Evolutionary conservation across 2,113 vertebrate species (phyloP).

Genomic region (Piprites chloris): DNA sequence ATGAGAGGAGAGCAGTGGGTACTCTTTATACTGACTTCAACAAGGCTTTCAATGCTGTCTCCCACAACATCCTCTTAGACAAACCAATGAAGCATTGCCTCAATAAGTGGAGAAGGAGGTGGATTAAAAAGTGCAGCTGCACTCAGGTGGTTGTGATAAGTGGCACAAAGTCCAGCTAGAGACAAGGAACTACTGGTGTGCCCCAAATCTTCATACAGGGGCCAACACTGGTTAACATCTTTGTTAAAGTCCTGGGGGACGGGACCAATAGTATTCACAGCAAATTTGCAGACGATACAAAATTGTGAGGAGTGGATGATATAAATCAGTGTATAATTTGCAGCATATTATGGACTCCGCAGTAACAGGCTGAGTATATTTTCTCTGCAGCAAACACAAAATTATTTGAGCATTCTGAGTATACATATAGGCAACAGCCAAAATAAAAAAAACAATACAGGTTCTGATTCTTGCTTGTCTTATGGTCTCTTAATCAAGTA

Average conservation of each 20-base stretch:
- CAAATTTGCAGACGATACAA: neutral
- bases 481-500: neutral
- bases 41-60: neutral
- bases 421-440: neutral
- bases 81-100: neutral
- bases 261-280: neutral
- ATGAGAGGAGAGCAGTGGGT: neutral
- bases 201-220: neutral
- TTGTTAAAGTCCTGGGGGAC: neutral
- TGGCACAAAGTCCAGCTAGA: neutral
- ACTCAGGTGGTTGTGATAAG: neutral
- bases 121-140: neutral
- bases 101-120: neutral
- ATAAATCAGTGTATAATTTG: neutral
- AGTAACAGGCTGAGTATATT: neutral
- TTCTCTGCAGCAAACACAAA: neutral
- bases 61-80: neutral
- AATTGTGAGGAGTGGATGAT: neutral
- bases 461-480: neutral
- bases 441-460: neutral
- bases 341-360: neutral
- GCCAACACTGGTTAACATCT: neutral
- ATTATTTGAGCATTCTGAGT: neutral
- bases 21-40: neutral
- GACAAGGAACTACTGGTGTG: neutral